These are phyloP conservation scores for Dendrophyllia cribrosa DNA, from an alignment of 64 coral and sea anemone genomes.

Conservation along the genomic window DNA sequence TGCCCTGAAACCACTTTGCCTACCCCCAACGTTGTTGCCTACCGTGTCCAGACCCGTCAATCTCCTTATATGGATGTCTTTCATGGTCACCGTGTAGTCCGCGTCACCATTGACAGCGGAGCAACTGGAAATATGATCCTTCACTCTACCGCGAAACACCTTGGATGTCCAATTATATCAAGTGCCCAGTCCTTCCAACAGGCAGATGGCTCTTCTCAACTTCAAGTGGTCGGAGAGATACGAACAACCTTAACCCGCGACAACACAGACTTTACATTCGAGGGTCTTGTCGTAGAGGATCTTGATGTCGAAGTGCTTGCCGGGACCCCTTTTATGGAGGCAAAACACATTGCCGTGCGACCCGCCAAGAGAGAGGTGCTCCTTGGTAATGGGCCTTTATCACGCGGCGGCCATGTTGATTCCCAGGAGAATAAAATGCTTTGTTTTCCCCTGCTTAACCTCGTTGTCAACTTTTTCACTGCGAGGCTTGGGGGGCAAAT, in stretches of 20 bases:
- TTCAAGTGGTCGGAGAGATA: conserved; percentile 41
- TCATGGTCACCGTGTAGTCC: conserved; percentile 16
- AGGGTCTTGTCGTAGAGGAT: conserved; percentile 48
- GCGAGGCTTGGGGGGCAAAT: too few species aligned
- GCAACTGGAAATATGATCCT: conserved; percentile 52
- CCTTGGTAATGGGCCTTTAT: conserved; percentile 34
- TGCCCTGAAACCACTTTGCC: neutral
- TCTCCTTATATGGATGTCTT: conserved; percentile 36
- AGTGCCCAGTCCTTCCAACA: conserved; percentile 58
- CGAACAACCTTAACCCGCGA: conserved; percentile 12
- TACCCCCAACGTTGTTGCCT: neutral
- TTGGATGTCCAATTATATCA: conserved; percentile 11
- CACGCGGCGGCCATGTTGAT: too few species aligned
- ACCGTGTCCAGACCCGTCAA: conserved; percentile 20
- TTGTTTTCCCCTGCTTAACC: too few species aligned
- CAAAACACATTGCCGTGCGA: conserved; percentile 33
- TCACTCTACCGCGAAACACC: conserved; percentile 23
- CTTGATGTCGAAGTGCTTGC: conserved; percentile 63
- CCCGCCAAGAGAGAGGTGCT: conserved; percentile 28
- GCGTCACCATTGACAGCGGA: conserved; percentile 45
- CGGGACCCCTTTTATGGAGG: conserved; percentile 59
- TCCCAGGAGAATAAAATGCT: too few species aligned
- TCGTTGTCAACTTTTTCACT: too few species aligned
- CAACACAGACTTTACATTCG: neutral
- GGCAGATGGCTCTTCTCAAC: conserved; percentile 35